A percentile compares a stretch with the other conserved stretches of the same genome.
These are phyloP conservation scores for Andinoacara biseriatus DNA, from an alignment of 2,113 vertebrate genomes.

Conservation along the genomic window DNA sequence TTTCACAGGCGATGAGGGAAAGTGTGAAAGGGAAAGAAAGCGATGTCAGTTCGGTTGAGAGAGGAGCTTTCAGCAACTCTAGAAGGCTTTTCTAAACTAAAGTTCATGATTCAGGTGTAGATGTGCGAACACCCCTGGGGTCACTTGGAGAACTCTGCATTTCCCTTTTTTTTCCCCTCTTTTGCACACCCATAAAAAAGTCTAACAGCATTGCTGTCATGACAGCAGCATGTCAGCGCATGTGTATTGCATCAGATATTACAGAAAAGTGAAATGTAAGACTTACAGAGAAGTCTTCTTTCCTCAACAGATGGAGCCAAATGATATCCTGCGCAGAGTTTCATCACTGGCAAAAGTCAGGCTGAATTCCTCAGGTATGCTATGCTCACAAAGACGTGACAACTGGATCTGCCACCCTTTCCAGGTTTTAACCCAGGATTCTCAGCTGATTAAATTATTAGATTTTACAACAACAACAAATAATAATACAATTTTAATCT, in stretches of 20 bases:
- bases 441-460: not conserved
- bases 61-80: not conserved
- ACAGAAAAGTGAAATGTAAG: not conserved
- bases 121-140: not conserved
- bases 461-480: not conserved
- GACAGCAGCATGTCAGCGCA: not conserved
- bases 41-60: not conserved
- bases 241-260: not conserved
- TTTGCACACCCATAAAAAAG: not conserved
- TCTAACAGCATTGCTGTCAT: not conserved
- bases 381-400: no score
- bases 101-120: not conserved
- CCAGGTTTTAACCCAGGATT: not conserved
- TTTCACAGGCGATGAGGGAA: not conserved
- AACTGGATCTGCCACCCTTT: not conserved
- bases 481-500: not conserved
- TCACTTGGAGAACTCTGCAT: not conserved
- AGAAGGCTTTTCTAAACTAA: not conserved
- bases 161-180: no score
- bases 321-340: not conserved
- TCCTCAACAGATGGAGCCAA: not conserved
- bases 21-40: constrained; percentile 8
- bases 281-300: not conserved
- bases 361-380: not conserved
- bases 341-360: not conserved